Evolutionary conservation across 1,140 invertebrate species (phyloP).

Genomic region (Thaumetopoea pityocampa): DNA sequence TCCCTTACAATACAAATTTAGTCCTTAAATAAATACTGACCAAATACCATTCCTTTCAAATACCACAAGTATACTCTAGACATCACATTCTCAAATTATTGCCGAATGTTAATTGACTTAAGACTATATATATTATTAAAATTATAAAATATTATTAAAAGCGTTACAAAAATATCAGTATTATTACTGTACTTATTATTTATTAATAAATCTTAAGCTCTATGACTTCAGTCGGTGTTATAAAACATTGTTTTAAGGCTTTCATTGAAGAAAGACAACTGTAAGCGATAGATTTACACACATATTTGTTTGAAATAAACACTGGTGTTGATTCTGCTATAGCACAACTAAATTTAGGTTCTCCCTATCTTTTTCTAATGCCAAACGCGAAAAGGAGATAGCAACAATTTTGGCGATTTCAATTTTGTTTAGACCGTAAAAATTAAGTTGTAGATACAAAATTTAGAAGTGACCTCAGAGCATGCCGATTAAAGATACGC

Average conservation of each 20-base stretch:
- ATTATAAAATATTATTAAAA: constrained; percentile 26
- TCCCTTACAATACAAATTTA: constrained; percentile 28
- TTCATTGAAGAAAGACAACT: not conserved
- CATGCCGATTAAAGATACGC: too few relatives aligned
- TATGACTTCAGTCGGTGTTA: constrained; percentile 39
- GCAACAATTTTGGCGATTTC: too few relatives aligned
- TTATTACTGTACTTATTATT: constrained; percentile 6
- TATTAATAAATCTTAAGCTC: constrained; percentile 39
- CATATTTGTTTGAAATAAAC: too few relatives aligned
- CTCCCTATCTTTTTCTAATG: too few relatives aligned
- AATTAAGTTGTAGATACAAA: too few relatives aligned
- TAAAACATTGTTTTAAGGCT: constrained; percentile 6
- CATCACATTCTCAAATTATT: constrained; percentile 55
- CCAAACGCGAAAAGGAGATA: too few relatives aligned
- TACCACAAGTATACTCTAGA: constrained; percentile 24
- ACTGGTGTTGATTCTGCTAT: too few relatives aligned
- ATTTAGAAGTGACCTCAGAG: too few relatives aligned
- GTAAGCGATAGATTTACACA: not conserved
- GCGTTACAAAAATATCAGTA: constrained; percentile 40
- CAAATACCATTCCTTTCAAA: constrained; percentile 26
- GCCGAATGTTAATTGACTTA: constrained; percentile 49
- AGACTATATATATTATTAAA: constrained; percentile 21
- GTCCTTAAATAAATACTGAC: constrained; percentile 25
- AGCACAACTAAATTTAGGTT: too few relatives aligned
- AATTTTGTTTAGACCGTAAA: too few relatives aligned